A percentile compares a stretch with the other conserved stretches of the same genome.
phyloP scores from a whole-genome alignment of 2,113 vertebrate genomes.

The Bungarus multicinctus region DNA sequence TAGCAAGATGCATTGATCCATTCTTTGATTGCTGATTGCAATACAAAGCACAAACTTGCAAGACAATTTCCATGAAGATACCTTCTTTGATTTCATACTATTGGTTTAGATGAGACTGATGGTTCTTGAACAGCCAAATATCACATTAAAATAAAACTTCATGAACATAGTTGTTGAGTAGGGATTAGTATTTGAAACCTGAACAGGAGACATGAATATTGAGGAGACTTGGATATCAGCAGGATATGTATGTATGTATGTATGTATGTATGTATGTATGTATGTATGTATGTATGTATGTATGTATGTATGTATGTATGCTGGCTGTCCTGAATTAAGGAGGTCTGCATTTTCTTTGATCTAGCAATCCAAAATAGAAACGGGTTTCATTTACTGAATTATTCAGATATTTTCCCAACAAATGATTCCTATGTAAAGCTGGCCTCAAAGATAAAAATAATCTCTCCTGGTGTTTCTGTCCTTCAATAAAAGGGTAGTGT shows the following conservation, averaged over 20 bases:
- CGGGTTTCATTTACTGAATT: conserved; percentile 41
- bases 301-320: background rate
- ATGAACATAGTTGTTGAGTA: background rate
- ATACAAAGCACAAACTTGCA: background rate
- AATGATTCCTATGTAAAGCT: conserved; percentile 48
- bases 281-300: background rate
- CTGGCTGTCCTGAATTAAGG: conserved; percentile 23
- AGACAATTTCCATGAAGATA: background rate
- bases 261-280: background rate
- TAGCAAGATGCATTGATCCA: background rate
- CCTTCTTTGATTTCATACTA: background rate
- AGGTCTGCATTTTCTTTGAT: conserved; percentile 31
- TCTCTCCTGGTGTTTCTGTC: conserved; percentile 39
- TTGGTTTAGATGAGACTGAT: background rate
- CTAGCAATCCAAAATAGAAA: background rate
- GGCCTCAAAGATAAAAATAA: conserved; percentile 24
- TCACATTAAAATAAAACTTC: background rate
- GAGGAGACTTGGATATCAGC: background rate
- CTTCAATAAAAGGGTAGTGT: conserved; percentile 31
- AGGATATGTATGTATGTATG: background rate
- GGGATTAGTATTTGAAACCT: background rate
- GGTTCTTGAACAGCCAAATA: background rate
- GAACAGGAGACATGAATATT: background rate
- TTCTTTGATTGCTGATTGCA: background rate
- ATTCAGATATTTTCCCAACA: conserved; percentile 21